Base-by-base conservation (phyloP, 2,797 vertebrate genomes). In the Protosalanx chinensis region DNA sequence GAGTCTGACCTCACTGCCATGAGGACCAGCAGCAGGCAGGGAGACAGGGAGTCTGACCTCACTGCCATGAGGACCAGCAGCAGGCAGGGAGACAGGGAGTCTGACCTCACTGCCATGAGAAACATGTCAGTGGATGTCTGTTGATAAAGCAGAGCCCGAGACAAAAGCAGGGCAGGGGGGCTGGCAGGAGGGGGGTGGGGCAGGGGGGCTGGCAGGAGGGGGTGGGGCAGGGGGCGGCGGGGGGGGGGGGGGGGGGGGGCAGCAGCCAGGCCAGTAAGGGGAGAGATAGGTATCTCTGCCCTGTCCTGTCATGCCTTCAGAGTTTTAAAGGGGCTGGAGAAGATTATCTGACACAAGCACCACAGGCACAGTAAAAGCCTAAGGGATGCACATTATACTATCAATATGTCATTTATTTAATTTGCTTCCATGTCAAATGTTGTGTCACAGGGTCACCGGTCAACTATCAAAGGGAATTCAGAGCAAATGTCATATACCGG, bases 41-140 rank as follows among this genome's bases (percentile, higher is more conserved):
- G 23, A 27, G 23, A 27, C 23, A 27, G 23, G 23, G 23, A 27
- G 23, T 27, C 23, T 27, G 33, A 64, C 18, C 27, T 18, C 20
- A 65, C 35, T 6, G 70, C 49, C 73, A 74, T 66, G 59, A 64
- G 64, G 72, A 79, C 82, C 82, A 76, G 85, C 75, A 81, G 77
- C 80, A 46, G 53, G 41, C 30, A 27, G 70, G 66, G 71, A 85
- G 84, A 81, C 81, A 68, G 75, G 76, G 67, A 68, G 82, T 81
- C 81, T 89, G 88, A 88, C 82, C 79, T 72, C 79, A 70, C 51
- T 30, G 51, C 63, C 78, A 58, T 72, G 76, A 88, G 87, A 84
- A 88, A 82, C 76, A 68, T 77, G 84, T 85, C 84, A 81, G 81
- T 71, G 59, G 67, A 37, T 70, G 78, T 79, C 79, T 83, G 64